Evolutionary conservation across 2,113 vertebrate genomes (phyloP).

Genomic region (Cervus canadensis): DNA sequence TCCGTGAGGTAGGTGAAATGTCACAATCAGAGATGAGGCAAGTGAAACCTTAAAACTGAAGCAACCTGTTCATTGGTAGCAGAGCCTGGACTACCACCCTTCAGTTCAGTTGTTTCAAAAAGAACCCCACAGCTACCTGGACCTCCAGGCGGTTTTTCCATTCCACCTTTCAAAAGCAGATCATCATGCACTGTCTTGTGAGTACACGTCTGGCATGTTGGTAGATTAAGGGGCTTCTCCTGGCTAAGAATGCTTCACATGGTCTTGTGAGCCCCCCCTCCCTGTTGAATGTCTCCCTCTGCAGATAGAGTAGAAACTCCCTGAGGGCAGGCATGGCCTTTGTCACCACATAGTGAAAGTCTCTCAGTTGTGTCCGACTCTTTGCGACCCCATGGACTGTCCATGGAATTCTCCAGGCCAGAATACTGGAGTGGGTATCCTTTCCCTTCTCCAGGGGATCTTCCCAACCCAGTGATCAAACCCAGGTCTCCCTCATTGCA

Average conservation of each 20-base stretch:
- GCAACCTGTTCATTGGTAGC: background rate
- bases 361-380: background rate
- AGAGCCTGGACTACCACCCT: background rate
- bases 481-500: background rate
- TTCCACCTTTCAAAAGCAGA: background rate
- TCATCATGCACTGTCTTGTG: slow-evolving; percentile 42
- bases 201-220: background rate
- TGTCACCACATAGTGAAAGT: background rate
- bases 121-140: background rate
- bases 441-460: background rate
- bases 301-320: background rate
- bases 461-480: background rate
- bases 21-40: slow-evolving; percentile 48
- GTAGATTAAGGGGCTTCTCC: background rate
- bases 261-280: background rate
- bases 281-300: background rate
- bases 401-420: background rate
- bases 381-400: background rate
- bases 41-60: slow-evolving; percentile 18
- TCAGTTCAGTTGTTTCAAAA: background rate
- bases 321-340: background rate
- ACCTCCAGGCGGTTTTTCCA: background rate
- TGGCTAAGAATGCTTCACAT: background rate
- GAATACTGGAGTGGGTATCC: background rate
- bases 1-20: slow-evolving; percentile 6